Base-by-base conservation (phyloP, 2,113 vertebrate species). In the Myotis davidii region DNA sequence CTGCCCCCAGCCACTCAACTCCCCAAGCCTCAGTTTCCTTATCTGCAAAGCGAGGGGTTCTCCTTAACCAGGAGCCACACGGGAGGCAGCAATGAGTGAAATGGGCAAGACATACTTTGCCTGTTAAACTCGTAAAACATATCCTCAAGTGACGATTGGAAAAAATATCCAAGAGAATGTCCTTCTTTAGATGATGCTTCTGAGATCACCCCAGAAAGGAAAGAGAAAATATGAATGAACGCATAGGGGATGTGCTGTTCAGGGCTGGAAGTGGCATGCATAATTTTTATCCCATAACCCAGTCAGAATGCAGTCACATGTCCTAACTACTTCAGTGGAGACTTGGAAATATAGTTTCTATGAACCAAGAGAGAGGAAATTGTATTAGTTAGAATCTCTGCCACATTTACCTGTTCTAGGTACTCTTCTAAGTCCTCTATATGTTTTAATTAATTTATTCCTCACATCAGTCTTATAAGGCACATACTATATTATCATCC, bases 381-480 rank as follows among this genome's bases (percentile, higher is more conserved):
- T 74, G 8, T 56, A 56, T 86, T 72, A 90, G 34, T 74, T 21
- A 94, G 27, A 3, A 74, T 73, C n/a, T 79, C 73, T 73, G 45
- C 34, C 65, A 74, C 8, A 54, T 65, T 74, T 37, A 39, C 83
- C 86, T 81, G 17, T 86, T 29, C 23, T 73, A 82, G 54, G 65
- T 37, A 79, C 39, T 69, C 8, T 77, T 67, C 42, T 37, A 64
- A 88, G 42, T 88, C 21, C 14, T 85, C 78, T 32, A 37, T 25
- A 23, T 59, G 17, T 70, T 90, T 94, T 90, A 70, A 90, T 32
- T 70, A 13, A 94, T 45, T 72, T 70, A 50, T 72, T 90, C 52
- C 32, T 79, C 37, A 83, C 7, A 81, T 18, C 29, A 79, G 11
- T 48, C 81, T 73, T 45, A 81, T 39, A 73, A 86, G 20, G 67